Evolutionary conservation across 2,113 vertebrate genomes (phyloP).

Genomic region (Mobula birostris): DNA sequence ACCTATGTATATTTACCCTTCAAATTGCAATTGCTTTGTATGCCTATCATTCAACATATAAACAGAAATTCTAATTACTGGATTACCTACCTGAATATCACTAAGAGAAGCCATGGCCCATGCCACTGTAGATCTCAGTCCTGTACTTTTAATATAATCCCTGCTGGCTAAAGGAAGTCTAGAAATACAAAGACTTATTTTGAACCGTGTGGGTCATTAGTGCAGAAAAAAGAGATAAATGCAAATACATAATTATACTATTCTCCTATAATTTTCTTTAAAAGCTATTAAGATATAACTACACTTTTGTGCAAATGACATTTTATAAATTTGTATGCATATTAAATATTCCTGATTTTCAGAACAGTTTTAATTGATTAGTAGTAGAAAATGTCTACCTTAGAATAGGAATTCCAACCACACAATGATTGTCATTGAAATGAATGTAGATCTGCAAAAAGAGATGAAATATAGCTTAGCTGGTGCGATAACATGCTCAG

Average conservation of each 20-base stretch:
- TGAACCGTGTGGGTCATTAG: conserved; percentile 8
- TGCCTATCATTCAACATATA: not conserved
- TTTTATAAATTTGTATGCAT: not conserved
- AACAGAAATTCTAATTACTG: not conserved
- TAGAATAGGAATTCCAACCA: conserved; percentile 77
- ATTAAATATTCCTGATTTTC: not conserved
- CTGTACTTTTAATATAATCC: conserved; percentile 69
- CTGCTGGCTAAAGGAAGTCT: conserved; percentile 77
- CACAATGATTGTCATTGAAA: conserved; percentile 71
- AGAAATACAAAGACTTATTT: conserved; percentile 34
- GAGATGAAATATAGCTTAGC: not conserved
- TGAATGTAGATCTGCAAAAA: conserved; percentile 69
- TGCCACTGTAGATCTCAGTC: conserved; percentile 76
- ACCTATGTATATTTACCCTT: not conserved
- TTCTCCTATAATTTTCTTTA: not conserved
- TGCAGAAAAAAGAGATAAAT: not conserved
- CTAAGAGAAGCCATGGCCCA: conserved; percentile 83
- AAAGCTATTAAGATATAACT: not conserved
- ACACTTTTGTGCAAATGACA: not conserved
- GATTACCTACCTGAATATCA: conserved; percentile 65
- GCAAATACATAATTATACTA: not conserved
- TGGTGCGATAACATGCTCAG: conserved; percentile 14
- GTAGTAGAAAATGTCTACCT: conserved; percentile 57
- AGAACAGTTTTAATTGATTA: not conserved
- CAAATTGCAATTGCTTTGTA: not conserved